Base-by-base conservation (phyloP, 1,140 invertebrate species). In the Scaptomyza pallida region DNA sequence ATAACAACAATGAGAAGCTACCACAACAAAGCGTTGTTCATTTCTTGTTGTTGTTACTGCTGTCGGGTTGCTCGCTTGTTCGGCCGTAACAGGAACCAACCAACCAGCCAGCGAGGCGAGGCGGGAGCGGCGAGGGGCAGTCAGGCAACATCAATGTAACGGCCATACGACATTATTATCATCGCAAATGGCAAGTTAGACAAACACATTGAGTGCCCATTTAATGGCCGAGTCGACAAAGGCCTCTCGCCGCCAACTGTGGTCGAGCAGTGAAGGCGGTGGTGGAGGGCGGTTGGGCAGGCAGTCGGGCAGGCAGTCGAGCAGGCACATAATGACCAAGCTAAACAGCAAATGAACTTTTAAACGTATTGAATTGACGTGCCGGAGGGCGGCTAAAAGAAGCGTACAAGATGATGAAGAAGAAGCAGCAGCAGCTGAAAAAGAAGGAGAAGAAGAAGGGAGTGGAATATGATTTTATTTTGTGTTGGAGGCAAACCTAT, bases 141-240 rank as follows among this genome's bases (percentile, higher is more conserved):
- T 51, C 51, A 21, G 57, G 68, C 44, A 59, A 65, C 76, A 85
- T 80, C 82, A 81, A 81, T 81, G 81, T 86, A 75, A 86, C 81
- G 81, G 81, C 81, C 77, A 86, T 86, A 86, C 81, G 80, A 88
- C 81, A 86, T 88, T 86, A 86, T 86, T 86, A 86, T 86, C 81
- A 86, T 86, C 81, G 78, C 82, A 86, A 86, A 86, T 86, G 81
- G 81, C 77, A 86, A 86, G 81, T 88, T 86, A 86, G 81, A 86
- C 81, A 86, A 86, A 86, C 81, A 86, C 81, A 86, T 86, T 86
- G 81, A 86, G 81, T 86, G 82, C 81, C 81, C 81, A 86, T 86
- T 86, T 81, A 86, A 85, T 88, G 82, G 81, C 61, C 70, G 37
- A 50, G 59, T 43, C 63, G 54, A 65, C 63, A 70, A 70, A 64